Conservation (phyloP, 1,140 invertebrate species). For the Monomorium pharaonis region DNA sequence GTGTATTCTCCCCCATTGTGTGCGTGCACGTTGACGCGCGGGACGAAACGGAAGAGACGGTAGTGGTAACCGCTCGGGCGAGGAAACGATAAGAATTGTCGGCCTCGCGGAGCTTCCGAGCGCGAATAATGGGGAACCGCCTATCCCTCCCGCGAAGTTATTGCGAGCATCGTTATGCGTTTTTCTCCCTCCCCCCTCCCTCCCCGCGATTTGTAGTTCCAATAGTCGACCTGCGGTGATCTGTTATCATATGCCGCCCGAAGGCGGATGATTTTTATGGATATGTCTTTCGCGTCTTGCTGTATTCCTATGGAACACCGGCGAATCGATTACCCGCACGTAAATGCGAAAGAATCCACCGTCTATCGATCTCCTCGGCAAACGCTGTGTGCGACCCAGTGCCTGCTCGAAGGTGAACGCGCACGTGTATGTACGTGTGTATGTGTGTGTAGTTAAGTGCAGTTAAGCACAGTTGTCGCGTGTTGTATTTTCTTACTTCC, state of each 20-base stretch:
- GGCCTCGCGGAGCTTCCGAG: neutral
- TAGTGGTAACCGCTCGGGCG: constrained; percentile 3
- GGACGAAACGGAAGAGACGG: neutral
- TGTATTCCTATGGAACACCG: neutral
- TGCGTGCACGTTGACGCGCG: neutral
- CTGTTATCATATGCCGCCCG: constrained; percentile 34
- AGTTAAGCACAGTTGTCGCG: constrained; percentile 10
- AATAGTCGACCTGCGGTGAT: constrained; percentile 46
- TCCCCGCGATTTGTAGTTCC: constrained; percentile 61
- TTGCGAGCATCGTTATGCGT: constrained; percentile 39
- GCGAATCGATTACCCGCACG: constrained; percentile 64
- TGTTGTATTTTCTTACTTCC: constrained; percentile 18
- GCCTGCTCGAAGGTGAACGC: constrained; percentile 59
- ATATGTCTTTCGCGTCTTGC: neutral
- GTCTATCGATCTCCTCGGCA: constrained; percentile 55
- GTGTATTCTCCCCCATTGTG: neutral
- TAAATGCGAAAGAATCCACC: constrained; percentile 65
- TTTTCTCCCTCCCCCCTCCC: no score
- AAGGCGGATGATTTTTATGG: constrained; percentile 19
- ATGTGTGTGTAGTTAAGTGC: neutral
- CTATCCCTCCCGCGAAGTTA: constrained; percentile 41
- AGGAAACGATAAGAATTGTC: constrained; percentile 48
- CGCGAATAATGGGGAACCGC: constrained; percentile 18
- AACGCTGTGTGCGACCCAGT: constrained; percentile 60
- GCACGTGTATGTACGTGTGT: no score